Evolutionary conservation across 2,797 vertebrate genomes (phyloP).

Genomic region (Paramormyrops hopkinsi): DNA sequence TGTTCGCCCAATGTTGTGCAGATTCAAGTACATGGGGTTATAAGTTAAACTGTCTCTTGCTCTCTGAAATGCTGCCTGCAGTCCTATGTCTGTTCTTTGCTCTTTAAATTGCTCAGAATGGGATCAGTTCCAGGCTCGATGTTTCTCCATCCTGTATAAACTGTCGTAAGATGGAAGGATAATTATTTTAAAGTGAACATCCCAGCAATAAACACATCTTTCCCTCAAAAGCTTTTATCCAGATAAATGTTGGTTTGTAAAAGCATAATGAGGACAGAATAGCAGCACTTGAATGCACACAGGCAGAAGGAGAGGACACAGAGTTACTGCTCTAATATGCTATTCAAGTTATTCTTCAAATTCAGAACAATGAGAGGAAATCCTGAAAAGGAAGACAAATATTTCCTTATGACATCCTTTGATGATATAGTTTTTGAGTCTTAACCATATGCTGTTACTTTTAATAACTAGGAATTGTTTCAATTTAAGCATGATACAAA

Average conservation of each 20-base stretch:
- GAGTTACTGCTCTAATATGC: not conserved
- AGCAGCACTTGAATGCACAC: not conserved
- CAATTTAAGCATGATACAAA: not conserved
- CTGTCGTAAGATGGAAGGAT: not conserved
- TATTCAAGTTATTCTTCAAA: not conserved
- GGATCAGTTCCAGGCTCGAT: not conserved
- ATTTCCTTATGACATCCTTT: constrained; percentile 8
- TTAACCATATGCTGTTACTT: not conserved
- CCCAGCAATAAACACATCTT: not conserved
- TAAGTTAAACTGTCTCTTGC: not conserved
- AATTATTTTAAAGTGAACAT: not conserved
- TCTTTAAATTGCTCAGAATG: not conserved
- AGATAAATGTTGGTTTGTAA: not conserved
- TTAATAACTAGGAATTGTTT: not conserved
- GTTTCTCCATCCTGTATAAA: not conserved
- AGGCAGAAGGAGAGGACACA: not conserved
- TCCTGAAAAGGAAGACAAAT: not conserved
- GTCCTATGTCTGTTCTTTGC: not conserved
- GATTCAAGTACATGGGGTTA: not conserved
- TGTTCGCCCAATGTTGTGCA: not conserved
- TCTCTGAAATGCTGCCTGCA: not conserved
- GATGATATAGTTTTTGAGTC: not conserved
- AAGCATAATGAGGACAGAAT: not conserved
- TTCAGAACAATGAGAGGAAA: not conserved
- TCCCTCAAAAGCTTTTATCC: not conserved